Conservation (phyloP, 37 sponge, comb jelly and placozoan genomes). For the Geodia barretti region DNA sequence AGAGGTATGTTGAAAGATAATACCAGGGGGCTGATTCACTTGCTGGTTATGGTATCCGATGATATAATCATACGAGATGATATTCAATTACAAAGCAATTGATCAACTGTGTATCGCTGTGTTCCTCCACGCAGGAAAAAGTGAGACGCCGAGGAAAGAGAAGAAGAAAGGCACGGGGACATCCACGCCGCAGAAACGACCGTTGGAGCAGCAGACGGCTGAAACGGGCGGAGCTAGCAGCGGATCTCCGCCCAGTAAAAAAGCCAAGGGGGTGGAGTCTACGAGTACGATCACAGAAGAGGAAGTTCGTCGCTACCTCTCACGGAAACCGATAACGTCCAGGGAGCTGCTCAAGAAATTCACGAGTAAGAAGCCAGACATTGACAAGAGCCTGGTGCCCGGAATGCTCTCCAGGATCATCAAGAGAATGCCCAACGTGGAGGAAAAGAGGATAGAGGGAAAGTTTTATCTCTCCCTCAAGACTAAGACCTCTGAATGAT, state of each 20-base stretch:
- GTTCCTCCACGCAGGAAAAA: conserved; percentile 3
- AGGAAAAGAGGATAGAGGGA: conserved; percentile 59
- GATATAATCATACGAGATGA: no score
- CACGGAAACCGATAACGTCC: conserved; percentile 84
- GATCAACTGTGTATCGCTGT: background rate
- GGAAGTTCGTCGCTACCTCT: conserved; percentile 78
- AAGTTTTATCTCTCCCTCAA: conserved; percentile 72
- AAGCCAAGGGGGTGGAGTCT: conserved; percentile 33
- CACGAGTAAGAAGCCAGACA: conserved; percentile 67
- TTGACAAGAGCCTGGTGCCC: conserved; percentile 70
- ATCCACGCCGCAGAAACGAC: background rate
- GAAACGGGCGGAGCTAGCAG: background rate
- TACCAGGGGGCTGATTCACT: no score
- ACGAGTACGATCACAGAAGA: conserved; percentile 65
- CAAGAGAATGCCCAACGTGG: conserved; percentile 47
- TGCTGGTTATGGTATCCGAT: no score
- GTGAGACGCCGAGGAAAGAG: background rate
- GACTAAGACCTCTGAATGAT: no score
- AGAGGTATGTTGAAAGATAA: no score
- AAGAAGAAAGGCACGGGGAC: background rate
- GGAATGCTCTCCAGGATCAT: conserved; percentile 57
- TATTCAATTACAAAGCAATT: background rate
- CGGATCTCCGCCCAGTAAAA: conserved; percentile 45
- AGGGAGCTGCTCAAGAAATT: conserved; percentile 87
- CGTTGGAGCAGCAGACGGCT: background rate